These are phyloP conservation scores for Bergia sp. DNA, from an alignment of 92 coral and sea anemone species.

Conservation along the genomic window DNA sequence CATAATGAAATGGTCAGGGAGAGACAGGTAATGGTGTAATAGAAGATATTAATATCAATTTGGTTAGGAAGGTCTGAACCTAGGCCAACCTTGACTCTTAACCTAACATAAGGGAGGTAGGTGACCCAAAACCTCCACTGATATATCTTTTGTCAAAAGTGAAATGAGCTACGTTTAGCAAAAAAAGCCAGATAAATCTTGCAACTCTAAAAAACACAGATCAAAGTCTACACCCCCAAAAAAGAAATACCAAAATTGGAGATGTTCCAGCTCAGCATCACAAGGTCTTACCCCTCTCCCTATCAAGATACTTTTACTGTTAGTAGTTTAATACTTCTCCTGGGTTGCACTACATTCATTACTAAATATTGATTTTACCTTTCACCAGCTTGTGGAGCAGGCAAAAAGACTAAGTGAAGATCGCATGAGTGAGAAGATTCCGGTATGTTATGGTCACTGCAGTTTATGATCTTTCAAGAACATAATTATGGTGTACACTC, in stretches of 20 bases:
- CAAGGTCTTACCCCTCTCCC: neutral
- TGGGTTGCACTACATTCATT: neutral
- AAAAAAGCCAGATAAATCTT: no score
- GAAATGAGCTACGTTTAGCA: no score
- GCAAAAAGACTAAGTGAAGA: constrained; percentile 96
- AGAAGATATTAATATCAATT: neutral
- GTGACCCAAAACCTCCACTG: no score
- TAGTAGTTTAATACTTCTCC: neutral
- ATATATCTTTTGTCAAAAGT: no score
- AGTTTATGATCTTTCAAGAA: no score
- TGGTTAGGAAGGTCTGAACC: neutral
- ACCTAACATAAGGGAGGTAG: no score
- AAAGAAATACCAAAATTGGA: no score
- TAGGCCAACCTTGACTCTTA: no score
- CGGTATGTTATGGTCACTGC: constrained; percentile 49
- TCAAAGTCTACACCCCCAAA: no score
- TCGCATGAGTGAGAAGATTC: constrained; percentile 81
- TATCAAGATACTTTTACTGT: neutral
- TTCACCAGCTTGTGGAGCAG: constrained; percentile 87
- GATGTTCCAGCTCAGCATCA: no score
- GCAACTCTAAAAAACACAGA: no score
- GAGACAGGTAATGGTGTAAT: constrained; percentile 72
- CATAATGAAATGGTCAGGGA: constrained; percentile 95
- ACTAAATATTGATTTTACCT: neutral
- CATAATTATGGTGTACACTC: neutral